phyloP scores from a whole-genome alignment of 1,140 invertebrate genomes.

The Lasioglossum baleicum region DNA sequence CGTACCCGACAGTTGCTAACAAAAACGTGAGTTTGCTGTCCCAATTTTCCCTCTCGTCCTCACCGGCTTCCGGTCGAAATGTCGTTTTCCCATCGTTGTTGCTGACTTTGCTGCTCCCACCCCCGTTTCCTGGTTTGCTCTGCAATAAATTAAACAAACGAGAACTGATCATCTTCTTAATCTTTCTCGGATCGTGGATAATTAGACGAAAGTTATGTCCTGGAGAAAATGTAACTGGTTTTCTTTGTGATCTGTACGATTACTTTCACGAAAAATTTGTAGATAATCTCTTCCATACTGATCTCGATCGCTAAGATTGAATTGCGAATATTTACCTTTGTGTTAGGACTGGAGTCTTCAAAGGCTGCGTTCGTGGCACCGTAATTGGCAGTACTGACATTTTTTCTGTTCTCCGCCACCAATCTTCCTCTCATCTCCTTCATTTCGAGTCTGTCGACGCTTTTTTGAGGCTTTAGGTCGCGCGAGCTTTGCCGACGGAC shows the following conservation, averaged over 20 bases:
- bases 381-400: conserved; percentile 83
- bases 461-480: conserved; percentile 89
- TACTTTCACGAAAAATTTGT: too few species aligned
- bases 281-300: too few species aligned
- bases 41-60: conserved; percentile 93
- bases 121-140: conserved; percentile 71
- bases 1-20: conserved; percentile 93
- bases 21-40: conserved; percentile 95
- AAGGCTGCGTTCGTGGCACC: conserved; percentile 93
- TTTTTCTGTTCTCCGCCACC: conserved; percentile 87
- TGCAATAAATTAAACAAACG: conserved; percentile 35
- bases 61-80: conserved; percentile 87
- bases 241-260: too few species aligned
- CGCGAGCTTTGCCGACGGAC: conserved; percentile 92
- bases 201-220: too few species aligned
- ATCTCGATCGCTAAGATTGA: too few species aligned
- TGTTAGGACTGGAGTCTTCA: conserved; percentile 88
- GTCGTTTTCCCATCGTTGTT: conserved; percentile 82
- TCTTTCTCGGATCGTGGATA: too few species aligned
- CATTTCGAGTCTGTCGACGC: conserved; percentile 91
- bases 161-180: too few species aligned
- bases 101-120: conserved; percentile 80
- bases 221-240: background rate
- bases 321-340: conserved; percentile 70
- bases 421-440: conserved; percentile 90